Conservation (phyloP, 92 coral and sea anemone species). For the Heliopora coerulea region DNA sequence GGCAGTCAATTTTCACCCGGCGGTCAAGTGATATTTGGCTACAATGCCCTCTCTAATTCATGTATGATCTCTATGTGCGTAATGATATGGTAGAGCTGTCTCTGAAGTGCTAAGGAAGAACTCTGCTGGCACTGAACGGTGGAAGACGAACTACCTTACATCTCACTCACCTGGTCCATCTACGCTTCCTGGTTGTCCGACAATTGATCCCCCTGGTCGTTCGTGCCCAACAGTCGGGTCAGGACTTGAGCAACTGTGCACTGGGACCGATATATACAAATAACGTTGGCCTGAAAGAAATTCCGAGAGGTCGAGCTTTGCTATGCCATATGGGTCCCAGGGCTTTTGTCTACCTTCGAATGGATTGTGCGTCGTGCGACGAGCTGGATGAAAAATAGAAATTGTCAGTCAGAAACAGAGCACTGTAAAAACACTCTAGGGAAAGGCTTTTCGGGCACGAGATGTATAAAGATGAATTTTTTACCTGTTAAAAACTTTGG, state of each 20-base stretch:
- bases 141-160: too few relatives aligned
- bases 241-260: slow-evolving; percentile 83
- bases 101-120: too few relatives aligned
- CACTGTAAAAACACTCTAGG: too few relatives aligned
- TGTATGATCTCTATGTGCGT: too few relatives aligned
- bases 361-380: slow-evolving; percentile 96
- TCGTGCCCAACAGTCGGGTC: slow-evolving; percentile 82
- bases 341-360: slow-evolving; percentile 76
- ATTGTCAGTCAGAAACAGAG: not conserved
- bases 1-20: too few relatives aligned
- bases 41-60: too few relatives aligned
- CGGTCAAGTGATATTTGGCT: too few relatives aligned
- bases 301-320: slow-evolving; percentile 86
- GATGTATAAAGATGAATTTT: too few relatives aligned
- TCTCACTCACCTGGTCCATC: slow-evolving; percentile 88
- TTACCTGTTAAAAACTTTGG: too few relatives aligned
- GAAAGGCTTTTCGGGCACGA: too few relatives aligned
- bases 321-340: slow-evolving; percentile 95
- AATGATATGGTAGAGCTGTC: too few relatives aligned
- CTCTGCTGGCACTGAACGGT: too few relatives aligned
- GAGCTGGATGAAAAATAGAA: slow-evolving; percentile 52
- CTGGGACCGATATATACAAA: slow-evolving; percentile 71
- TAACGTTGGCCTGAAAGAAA: slow-evolving; percentile 78
- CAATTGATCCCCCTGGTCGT: slow-evolving; percentile 76
- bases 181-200: slow-evolving; percentile 83